A percentile compares a stretch with the other conserved stretches of the same genome.
phyloP scores from a whole-genome alignment of 2,888 invertebrate species.

The Brachycybe producta region DNA sequence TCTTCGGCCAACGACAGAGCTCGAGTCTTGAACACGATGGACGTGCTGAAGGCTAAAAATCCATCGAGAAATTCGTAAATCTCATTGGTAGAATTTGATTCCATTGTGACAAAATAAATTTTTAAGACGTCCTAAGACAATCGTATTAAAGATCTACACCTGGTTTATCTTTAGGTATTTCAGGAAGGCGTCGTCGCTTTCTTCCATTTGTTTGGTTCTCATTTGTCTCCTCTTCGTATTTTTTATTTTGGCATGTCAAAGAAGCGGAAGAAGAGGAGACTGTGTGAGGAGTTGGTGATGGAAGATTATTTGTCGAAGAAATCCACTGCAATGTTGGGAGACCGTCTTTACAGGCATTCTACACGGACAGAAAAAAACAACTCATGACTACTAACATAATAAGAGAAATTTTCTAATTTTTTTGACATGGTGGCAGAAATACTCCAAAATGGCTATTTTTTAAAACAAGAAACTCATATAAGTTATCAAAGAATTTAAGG shows the following conservation, averaged over 20 bases:
- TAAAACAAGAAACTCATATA: too few relatives aligned
- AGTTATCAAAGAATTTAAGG: too few relatives aligned
- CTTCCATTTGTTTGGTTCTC: conserved; percentile 4
- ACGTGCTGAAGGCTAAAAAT: conserved; percentile 9
- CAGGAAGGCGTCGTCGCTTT: conserved; percentile 13
- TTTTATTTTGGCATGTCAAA: not conserved
- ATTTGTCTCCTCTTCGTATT: not conserved
- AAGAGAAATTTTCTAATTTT: too few relatives aligned
- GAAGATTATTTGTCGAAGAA: not conserved
- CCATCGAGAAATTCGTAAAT: not conserved
- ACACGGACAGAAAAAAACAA: too few relatives aligned
- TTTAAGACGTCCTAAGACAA: not conserved
- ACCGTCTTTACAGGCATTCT: too few relatives aligned
- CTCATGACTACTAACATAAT: too few relatives aligned
- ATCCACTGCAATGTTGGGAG: not conserved
- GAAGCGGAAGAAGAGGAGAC: too few relatives aligned
- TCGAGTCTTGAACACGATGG: conserved; percentile 16
- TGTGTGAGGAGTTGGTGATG: not conserved
- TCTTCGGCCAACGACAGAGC: conserved; percentile 53
- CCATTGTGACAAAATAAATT: not conserved
- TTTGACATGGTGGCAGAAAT: too few relatives aligned
- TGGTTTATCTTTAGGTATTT: conserved; percentile 14
- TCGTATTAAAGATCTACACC: not conserved
- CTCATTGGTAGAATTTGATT: not conserved
- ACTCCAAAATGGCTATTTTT: too few relatives aligned